Evolutionary conservation across 2,797 vertebrate species (phyloP), one percentile per base, ranked within the genome.

Genomic region (Macrochelys suwanniensis): DNA sequence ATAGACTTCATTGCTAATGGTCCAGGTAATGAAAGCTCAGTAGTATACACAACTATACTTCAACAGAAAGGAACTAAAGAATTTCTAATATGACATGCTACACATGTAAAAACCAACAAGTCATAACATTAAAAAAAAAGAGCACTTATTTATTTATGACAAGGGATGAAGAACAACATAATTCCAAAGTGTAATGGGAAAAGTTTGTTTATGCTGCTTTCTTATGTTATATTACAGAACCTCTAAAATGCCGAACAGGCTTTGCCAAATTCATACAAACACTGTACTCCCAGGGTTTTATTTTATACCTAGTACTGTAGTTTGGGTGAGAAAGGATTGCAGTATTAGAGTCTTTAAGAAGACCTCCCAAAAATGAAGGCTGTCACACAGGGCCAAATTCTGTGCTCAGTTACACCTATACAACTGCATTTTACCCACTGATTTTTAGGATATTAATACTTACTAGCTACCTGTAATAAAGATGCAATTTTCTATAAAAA

Each of bases 381-480:
- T 91, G 21, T 33, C 0, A 0, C 81, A 65, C 28, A 57, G 84
- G 80, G 87, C 68, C 3, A 0, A 89, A 95, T 91, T 51, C 95
- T 77, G 80, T 71, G 74, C 82, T 87, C 59, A 5, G 86, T 91
- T 90, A 92, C 92, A 95, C 81, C 82, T 74, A 93, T 25, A 76
- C 65, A 89, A 91, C 61, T 80, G 50, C 90, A 42, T 94, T 96
- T 97, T 96, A 94, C 85, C 89, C 90, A 94, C 92, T 96, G 94
- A 96, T 96, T 95, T 94, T 92, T 92, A 92, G 0, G 0, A 91
- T 96, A 95, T 95, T 95, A 95, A 95, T 94, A 92, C 95, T 97
- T 96, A 97, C 94, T 97, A 97, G 95, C 94, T 95, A 92, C 95
- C 91, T 92, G 89, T 16, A 89, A 95, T 97, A 94, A 88, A 96